Evolutionary conservation across 2,888 invertebrate species (phyloP).

Genomic region (Ecdyonurus torrentis): DNA sequence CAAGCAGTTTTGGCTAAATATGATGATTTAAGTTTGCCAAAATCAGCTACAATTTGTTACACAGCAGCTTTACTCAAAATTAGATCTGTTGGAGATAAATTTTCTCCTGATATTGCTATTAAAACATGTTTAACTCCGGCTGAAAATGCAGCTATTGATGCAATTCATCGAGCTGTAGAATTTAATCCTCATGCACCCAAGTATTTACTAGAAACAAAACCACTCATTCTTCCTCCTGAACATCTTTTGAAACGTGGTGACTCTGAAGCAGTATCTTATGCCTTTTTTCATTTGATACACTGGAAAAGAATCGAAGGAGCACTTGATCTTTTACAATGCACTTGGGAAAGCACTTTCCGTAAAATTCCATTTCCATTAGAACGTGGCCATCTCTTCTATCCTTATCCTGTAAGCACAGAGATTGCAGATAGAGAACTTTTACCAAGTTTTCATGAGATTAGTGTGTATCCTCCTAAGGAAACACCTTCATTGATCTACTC

Average conservation of each 20-base stretch:
- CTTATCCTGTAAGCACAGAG: slow-evolving; percentile 83
- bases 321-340: slow-evolving; percentile 71
- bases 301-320: slow-evolving; percentile 97
- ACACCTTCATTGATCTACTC: slow-evolving; percentile 82
- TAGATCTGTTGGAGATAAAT: slow-evolving; percentile 73
- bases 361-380: slow-evolving; percentile 81
- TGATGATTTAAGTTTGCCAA: slow-evolving; percentile 86
- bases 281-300: slow-evolving; percentile 88
- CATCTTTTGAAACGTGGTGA: slow-evolving; percentile 92
- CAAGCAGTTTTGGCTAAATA: slow-evolving; percentile 83
- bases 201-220: slow-evolving; percentile 88
- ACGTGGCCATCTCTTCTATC: slow-evolving; percentile 78
- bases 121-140: slow-evolving; percentile 69
- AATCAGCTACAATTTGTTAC: slow-evolving; percentile 89
- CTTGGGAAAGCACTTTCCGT: slow-evolving; percentile 88
- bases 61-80: slow-evolving; percentile 88
- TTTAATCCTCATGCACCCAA: slow-evolving; percentile 97
- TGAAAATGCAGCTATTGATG: slow-evolving; percentile 86
- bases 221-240: slow-evolving; percentile 89
- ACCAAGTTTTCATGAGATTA: slow-evolving; percentile 78
- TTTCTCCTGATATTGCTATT: slow-evolving; percentile 68
- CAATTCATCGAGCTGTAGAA: slow-evolving; percentile 88
- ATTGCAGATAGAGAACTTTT: slow-evolving; percentile 81
- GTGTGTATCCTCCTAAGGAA: slow-evolving; percentile 85
- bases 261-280: slow-evolving; percentile 91